Percentiles rank a stretch among this genome's conserved stretches.
Conservation (phyloP, 2,797 vertebrate genomes). For the Karalla daura region DNA sequence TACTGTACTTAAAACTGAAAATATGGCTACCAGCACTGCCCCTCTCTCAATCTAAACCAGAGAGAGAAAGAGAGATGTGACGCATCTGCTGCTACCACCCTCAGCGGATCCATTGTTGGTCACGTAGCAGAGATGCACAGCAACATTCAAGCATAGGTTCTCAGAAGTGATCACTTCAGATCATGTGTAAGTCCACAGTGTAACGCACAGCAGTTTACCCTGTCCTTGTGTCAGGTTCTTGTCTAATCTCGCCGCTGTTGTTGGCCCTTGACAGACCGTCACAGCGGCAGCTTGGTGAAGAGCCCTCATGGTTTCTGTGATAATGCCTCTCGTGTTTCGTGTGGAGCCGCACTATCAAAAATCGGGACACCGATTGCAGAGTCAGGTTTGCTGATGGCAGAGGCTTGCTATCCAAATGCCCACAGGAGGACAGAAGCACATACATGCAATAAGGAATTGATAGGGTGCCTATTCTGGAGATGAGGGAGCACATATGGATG, state of each 20-base stretch:
- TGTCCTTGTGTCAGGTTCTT: constrained; percentile 51
- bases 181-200: constrained; percentile 18
- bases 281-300: constrained; percentile 71
- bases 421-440: constrained; percentile 7
- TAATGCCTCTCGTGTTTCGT: constrained; percentile 65
- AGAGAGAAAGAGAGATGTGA: neutral
- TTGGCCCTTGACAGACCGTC: constrained; percentile 68
- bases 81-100: constrained; percentile 1
- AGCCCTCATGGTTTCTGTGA: constrained; percentile 69
- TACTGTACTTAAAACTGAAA: constrained; percentile 7
- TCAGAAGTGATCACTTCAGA: constrained; percentile 37
- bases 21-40: neutral
- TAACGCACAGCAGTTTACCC: constrained; percentile 25
- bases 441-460: neutral
- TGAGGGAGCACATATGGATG: neutral
- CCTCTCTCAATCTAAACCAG: neutral
- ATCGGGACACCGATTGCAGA: constrained; percentile 43
- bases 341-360: constrained; percentile 56
- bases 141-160: constrained; percentile 9
- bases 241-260: constrained; percentile 74
- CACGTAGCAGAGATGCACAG: constrained; percentile 7
- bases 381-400: constrained; percentile 35
- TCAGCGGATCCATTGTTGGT: constrained; percentile 10
- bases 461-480: neutral
- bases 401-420: constrained; percentile 25